Conservation (phyloP, 2,113 vertebrate species). For the Nerophis lumbriciformis region DNA sequence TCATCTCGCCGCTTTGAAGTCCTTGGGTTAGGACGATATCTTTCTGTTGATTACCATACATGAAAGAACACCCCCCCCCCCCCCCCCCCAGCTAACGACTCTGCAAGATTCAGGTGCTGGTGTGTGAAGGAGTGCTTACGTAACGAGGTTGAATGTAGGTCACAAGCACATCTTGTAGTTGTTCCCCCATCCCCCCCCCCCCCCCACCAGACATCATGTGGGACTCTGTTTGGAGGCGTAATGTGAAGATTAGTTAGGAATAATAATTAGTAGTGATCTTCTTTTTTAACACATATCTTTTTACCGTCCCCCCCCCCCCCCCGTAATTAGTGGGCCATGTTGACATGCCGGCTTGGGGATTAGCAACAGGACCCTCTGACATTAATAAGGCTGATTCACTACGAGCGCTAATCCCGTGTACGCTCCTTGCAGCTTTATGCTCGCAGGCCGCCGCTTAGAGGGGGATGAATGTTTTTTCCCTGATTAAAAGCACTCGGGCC, state of each 20-base stretch:
- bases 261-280: no score
- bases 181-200: not conserved
- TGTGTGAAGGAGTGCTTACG: not conserved
- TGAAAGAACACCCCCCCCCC: no score
- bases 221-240: constrained; percentile 20
- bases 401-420: constrained; percentile 53
- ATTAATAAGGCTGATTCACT: constrained; percentile 49
- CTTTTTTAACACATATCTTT: no score
- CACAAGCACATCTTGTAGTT: constrained; percentile 25
- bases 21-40: no score
- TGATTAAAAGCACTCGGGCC: constrained; percentile 53
- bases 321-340: constrained; percentile 66
- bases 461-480: constrained; percentile 16
- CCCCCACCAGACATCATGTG: not conserved
- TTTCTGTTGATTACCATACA: no score
- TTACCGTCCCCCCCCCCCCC: constrained; percentile 18
- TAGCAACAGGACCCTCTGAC: constrained; percentile 50
- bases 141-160: constrained; percentile 47
- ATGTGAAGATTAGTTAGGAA: constrained; percentile 39
- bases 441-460: constrained; percentile 27
- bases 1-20: no score
- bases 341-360: constrained; percentile 67
- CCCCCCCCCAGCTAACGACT: no score
- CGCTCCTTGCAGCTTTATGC: constrained; percentile 43
- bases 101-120: no score